Conservation (phyloP, 2,113 vertebrate species). For the Reinhardtius hippoglossoides region DNA sequence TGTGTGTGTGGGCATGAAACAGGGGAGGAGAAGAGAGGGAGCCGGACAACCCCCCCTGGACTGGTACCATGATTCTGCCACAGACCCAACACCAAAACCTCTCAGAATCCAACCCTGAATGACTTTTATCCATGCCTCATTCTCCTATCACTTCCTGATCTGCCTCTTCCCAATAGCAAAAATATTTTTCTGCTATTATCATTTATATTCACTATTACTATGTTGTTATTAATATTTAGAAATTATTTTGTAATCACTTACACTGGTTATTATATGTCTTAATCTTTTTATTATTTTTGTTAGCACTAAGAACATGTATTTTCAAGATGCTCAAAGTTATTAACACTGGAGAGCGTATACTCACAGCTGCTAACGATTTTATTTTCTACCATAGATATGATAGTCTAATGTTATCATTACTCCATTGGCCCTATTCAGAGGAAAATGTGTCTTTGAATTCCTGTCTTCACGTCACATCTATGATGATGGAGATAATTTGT, state of each 20-base stretch:
- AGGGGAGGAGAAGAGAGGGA: slow-evolving; percentile 68
- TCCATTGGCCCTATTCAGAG: slow-evolving; percentile 43
- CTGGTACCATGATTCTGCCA: slow-evolving; percentile 59
- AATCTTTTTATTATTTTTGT: slow-evolving; percentile 54
- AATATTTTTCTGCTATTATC: slow-evolving; percentile 56
- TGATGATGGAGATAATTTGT: slow-evolving; percentile 45
- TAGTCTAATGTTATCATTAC: slow-evolving; percentile 50
- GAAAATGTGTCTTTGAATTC: slow-evolving; percentile 58
- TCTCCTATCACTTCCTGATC: slow-evolving; percentile 31
- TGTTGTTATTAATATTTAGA: slow-evolving; percentile 65
- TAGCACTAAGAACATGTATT: slow-evolving; percentile 74
- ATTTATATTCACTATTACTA: slow-evolving; percentile 62
- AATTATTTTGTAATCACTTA: slow-evolving; percentile 67
- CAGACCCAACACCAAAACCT: slow-evolving; percentile 50
- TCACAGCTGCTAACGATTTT: slow-evolving; percentile 80
- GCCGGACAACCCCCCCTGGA: slow-evolving; percentile 35
- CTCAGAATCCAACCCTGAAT: slow-evolving; percentile 42
- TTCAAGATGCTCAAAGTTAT: slow-evolving; percentile 70
- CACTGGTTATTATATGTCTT: slow-evolving; percentile 63
- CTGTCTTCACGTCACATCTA: slow-evolving; percentile 34
- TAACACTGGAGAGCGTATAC: slow-evolving; percentile 70
- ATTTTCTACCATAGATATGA: slow-evolving; percentile 68
- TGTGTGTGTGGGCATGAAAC: slow-evolving; percentile 23
- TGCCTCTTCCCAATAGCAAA: slow-evolving; percentile 61
- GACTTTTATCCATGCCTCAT: slow-evolving; percentile 42